These are phyloP conservation scores for Tenualosa thibaudeaui DNA, from an alignment of 2,797 vertebrate genomes.

Conservation along the genomic window DNA sequence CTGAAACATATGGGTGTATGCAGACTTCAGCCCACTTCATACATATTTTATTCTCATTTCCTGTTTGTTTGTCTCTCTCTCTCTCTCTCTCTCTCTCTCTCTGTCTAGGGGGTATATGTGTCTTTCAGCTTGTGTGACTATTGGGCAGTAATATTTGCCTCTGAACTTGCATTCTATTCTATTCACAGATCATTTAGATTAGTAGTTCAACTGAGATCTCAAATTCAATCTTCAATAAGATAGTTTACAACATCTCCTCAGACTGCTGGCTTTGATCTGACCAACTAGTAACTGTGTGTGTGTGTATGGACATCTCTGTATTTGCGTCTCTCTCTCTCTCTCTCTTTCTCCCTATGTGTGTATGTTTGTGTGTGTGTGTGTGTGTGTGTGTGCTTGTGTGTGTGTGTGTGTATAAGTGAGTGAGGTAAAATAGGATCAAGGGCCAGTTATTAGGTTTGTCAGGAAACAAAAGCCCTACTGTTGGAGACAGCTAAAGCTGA, in stretches of 20 bases:
- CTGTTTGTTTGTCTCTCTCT: conserved; percentile 59
- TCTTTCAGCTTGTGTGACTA: neutral
- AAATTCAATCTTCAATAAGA: neutral
- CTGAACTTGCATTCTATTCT: conserved; percentile 39
- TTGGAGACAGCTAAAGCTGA: conserved; percentile 81
- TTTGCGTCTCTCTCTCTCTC: neutral
- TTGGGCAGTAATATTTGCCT: neutral
- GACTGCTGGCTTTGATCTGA: neutral
- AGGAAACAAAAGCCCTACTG: conserved; percentile 88
- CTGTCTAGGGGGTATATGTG: neutral
- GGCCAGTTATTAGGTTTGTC: conserved; percentile 85
- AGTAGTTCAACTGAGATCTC: conserved; percentile 66
- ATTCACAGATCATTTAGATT: conserved; percentile 69
- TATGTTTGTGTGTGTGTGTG: neutral
- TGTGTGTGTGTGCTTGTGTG: conserved; percentile 19
- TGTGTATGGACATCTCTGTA: conserved; percentile 14
- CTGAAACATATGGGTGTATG: conserved; percentile 77
- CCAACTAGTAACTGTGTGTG: neutral
- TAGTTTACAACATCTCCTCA: neutral
- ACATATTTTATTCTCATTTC: conserved; percentile 82
- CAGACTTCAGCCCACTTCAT: conserved; percentile 76
- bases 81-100: conserved; percentile 43
- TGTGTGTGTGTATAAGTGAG: conserved; percentile 28
- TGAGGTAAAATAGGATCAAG: conserved; percentile 74
- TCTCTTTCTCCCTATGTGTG: too few relatives aligned